These are phyloP conservation scores for Sycophila texana DNA, from an alignment of 2,888 invertebrate species.

Conservation along the genomic window DNA sequence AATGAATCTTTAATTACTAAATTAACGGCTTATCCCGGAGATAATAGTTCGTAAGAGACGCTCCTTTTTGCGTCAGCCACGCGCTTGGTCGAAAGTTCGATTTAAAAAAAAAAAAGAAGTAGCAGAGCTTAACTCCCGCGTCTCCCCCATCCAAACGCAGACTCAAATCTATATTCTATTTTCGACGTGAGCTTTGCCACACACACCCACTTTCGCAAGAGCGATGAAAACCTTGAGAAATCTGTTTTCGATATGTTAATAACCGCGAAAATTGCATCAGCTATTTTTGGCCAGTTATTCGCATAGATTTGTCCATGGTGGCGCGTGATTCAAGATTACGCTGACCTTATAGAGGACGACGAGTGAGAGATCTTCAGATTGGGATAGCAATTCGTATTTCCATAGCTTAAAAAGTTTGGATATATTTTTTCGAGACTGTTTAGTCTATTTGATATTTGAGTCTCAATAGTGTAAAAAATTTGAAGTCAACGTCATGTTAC, in stretches of 20 bases:
- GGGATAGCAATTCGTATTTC: no score
- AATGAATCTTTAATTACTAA: conserved; percentile 28
- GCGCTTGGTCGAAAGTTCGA: background rate
- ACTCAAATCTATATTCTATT: conserved; percentile 10
- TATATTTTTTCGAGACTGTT: no score
- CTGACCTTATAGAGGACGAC: no score
- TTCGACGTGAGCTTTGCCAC: background rate
- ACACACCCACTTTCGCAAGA: background rate
- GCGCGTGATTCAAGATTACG: no score
- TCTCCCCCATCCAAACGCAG: background rate
- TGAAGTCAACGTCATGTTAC: no score
- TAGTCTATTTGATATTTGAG: no score
- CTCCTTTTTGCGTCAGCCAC: conserved; percentile 16
- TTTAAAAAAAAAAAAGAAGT: background rate
- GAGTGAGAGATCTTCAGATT: no score
- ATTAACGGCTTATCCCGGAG: conserved; percentile 6
- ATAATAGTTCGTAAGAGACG: conserved; percentile 4
- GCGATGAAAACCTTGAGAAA: conserved; percentile 35
- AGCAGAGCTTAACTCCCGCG: background rate
- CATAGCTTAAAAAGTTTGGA: no score
- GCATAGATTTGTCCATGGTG: no score
- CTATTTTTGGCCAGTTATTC: background rate
- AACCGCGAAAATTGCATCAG: conserved; percentile 30
- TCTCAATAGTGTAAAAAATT: no score
- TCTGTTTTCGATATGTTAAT: conserved; percentile 21